phyloP scores from a whole-genome alignment of 2,888 invertebrate genomes.

The Drosophila eohydei region DNA sequence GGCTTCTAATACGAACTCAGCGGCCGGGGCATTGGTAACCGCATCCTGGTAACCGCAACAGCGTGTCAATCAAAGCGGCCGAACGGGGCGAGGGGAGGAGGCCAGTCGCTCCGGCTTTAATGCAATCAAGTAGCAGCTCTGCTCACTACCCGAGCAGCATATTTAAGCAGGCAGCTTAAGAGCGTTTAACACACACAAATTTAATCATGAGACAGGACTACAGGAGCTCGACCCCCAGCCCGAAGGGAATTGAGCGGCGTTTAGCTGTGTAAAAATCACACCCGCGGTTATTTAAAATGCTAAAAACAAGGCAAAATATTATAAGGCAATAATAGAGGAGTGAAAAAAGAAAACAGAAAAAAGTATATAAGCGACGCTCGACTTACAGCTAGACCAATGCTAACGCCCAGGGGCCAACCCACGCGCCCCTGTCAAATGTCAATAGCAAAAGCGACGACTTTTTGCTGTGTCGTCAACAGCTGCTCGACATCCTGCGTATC shows the following conservation, averaged over 20 bases:
- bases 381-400: constrained; percentile 26
- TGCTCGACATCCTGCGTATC: constrained; percentile 41
- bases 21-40: constrained; percentile 43
- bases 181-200: constrained; percentile 69
- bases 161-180: constrained; percentile 69
- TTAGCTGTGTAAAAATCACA: constrained; percentile 62
- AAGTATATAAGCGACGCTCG: constrained; percentile 13
- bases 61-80: constrained; percentile 47
- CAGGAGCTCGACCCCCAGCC: constrained; percentile 13
- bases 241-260: constrained; percentile 41
- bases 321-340: constrained; percentile 58
- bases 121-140: constrained; percentile 56
- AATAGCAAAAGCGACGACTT: constrained; percentile 68
- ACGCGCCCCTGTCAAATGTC: constrained; percentile 79
- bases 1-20: constrained; percentile 16
- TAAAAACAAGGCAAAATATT: constrained; percentile 72
- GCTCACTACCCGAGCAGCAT: constrained; percentile 60
- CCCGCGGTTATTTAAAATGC: constrained; percentile 82
- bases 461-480: constrained; percentile 58
- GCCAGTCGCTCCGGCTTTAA: constrained; percentile 43
- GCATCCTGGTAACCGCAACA: constrained; percentile 45
- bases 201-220: constrained; percentile 64
- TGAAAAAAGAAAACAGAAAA: not conserved
- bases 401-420: constrained; percentile 42
- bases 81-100: not conserved